These are phyloP conservation scores for Sthenelais limicola DNA, from an alignment of 2,888 invertebrate genomes.

Conservation along the genomic window DNA sequence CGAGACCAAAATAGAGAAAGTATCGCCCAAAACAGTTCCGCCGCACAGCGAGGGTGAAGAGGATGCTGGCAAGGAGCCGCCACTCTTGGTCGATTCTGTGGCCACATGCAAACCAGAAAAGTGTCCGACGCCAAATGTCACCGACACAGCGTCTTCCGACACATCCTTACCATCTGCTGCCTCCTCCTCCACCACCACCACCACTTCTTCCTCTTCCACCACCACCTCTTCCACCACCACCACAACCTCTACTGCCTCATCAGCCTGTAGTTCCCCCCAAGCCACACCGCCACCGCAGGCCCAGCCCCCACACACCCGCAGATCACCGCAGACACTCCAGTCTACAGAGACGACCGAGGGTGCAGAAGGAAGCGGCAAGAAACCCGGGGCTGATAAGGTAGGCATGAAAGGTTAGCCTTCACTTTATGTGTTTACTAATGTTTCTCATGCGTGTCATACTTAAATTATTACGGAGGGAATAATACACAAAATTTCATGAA, in stretches of 20 bases:
- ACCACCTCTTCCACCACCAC: not conserved
- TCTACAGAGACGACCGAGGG: not conserved
- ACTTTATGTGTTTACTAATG: constrained; percentile 31
- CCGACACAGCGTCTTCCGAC: not conserved
- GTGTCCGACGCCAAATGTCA: no score
- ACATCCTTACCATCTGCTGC: no score
- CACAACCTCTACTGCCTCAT: not conserved
- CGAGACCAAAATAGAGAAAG: constrained; percentile 16
- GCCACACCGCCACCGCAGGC: not conserved
- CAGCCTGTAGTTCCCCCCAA: not conserved
- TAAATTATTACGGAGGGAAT: no score
- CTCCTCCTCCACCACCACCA: no score
- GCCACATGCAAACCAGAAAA: no score
- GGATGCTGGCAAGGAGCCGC: no score
- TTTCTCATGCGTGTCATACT: no score
- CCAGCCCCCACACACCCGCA: not conserved
- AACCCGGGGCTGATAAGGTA: constrained; percentile 38
- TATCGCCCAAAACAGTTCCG: constrained; percentile 19
- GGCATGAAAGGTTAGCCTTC: constrained; percentile 37
- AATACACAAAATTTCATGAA: no score
- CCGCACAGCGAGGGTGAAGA: no score
- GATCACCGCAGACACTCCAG: not conserved
- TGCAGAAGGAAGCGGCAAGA: constrained; percentile 14
- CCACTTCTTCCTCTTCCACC: constrained; percentile 3
- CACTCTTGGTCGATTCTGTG: no score